phyloP scores from a whole-genome alignment of 2,113 vertebrate genomes.

The Hoplias malabaricus region DNA sequence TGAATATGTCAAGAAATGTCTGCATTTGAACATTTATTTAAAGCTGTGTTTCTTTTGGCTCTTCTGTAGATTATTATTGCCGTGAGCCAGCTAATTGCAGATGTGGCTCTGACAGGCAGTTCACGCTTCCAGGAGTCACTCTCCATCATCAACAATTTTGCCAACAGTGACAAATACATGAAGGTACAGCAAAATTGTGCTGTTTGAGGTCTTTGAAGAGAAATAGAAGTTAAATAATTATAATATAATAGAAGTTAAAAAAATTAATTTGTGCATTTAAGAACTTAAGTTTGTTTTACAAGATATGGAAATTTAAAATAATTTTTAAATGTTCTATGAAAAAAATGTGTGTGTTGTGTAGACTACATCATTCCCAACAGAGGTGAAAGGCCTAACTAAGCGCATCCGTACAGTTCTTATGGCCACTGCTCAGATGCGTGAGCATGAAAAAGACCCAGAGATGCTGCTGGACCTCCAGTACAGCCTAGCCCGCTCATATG shows the following conservation, averaged over 20 bases:
- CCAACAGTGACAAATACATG: constrained; percentile 95
- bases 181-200: constrained; percentile 77
- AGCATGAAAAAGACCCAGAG: constrained; percentile 94
- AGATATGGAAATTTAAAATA: not conserved
- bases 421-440: constrained; percentile 97
- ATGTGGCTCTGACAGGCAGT: constrained; percentile 90
- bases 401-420: constrained; percentile 96
- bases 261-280: not conserved
- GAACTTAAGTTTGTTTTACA: not conserved
- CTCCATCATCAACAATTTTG: constrained; percentile 98
- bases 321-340: too few relatives aligned
- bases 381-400: constrained; percentile 95
- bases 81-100: constrained; percentile 94
- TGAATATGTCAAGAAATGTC: not conserved
- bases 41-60: not conserved
- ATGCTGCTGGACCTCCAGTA: constrained; percentile 97
- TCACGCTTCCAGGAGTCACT: constrained; percentile 96
- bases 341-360: constrained; percentile 63
- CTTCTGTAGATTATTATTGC: constrained; percentile 91
- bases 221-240: too few relatives aligned
- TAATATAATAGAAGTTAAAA: too few relatives aligned
- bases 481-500: constrained; percentile 94
- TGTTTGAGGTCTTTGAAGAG: not conserved
- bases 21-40: not conserved
- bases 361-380: constrained; percentile 88